Base-by-base conservation (phyloP, 2,888 invertebrate genomes). In the Pollenia griseotomentosa region DNA sequence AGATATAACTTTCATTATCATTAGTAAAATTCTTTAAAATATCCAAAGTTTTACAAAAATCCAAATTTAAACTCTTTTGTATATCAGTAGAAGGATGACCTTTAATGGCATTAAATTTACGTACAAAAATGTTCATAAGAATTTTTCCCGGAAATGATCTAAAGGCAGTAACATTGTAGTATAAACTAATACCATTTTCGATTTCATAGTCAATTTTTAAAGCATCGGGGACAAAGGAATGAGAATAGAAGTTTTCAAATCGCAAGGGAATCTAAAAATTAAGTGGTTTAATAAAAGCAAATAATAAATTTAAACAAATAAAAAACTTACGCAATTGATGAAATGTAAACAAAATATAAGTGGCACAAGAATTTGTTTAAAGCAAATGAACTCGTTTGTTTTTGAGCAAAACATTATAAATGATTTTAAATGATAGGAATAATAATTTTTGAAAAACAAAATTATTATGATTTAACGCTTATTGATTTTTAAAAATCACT, bases 31-130 rank as follows among this genome's bases (percentile, higher is more conserved):
- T 92, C 9, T 89, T 89, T 46, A 92, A 40, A 0, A 85, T 44
- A 14, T 92, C 91, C n/a, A 92, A 88, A 0, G 89, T 83, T 73
- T 89, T 90, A 77, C 91, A 92, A 48, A 92, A 90, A 57, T 92
- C 92, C 65, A 89, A 48, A 70, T 92, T 91, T 33, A 88, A 90
- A 14, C 88, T 48, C 57, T 90, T 91, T 0, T 90, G 1, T 42
- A 92, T 66, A 42, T 83, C 84, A 4, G 84, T 59, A 14, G 88
- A 85, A 4, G 83, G 75, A n/a, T 83, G 70, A 0, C 89, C 89
- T 0, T 84, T 84, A 40, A 84, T 77, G 53, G 88, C 82, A 6
- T 89, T 88, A 14, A 90, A 80, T 65, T 88, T 86, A 0, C 91
- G 89, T 8, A 89, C 81, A 63, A 92, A 91, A 8, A 90, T 19